These are phyloP conservation scores for Dysmachus trigonus DNA, from an alignment of 2,888 invertebrate genomes.

Conservation along the genomic window DNA sequence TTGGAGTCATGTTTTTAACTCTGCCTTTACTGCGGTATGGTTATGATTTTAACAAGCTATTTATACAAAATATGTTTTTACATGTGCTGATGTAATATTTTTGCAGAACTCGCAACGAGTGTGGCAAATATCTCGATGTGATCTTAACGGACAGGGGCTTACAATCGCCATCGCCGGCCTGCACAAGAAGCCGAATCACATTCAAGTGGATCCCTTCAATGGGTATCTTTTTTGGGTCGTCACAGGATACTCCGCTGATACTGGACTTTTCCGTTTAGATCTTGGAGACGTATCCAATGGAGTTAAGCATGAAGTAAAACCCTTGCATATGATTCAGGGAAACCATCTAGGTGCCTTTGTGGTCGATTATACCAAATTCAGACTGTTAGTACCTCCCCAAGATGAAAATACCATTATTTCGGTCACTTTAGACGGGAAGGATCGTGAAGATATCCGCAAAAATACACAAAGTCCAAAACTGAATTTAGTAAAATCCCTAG, in stretches of 20 bases:
- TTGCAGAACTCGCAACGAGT: constrained; percentile 54
- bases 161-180: constrained; percentile 78
- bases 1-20: no score
- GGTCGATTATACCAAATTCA: constrained; percentile 83
- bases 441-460: constrained; percentile 75
- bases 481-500: constrained; percentile 77
- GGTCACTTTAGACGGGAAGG: constrained; percentile 83
- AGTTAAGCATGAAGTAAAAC: constrained; percentile 74
- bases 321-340: constrained; percentile 73
- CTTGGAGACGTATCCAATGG: constrained; percentile 80
- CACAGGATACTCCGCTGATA: constrained; percentile 65
- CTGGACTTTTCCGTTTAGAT: constrained; percentile 80
- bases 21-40: no score
- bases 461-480: constrained; percentile 82
- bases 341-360: constrained; percentile 81
- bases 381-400: constrained; percentile 79
- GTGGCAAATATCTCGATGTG: constrained; percentile 82
- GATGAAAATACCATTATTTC: constrained; percentile 80
- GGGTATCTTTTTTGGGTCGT: constrained; percentile 87
- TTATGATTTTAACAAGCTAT: no score
- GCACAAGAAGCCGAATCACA: constrained; percentile 75
- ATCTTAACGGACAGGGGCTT: constrained; percentile 76
- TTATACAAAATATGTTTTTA: not conserved
- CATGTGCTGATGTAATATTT: not conserved
- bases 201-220: constrained; percentile 92